Conservation (phyloP, 2,113 vertebrate species). For the Galeopterus variegatus region DNA sequence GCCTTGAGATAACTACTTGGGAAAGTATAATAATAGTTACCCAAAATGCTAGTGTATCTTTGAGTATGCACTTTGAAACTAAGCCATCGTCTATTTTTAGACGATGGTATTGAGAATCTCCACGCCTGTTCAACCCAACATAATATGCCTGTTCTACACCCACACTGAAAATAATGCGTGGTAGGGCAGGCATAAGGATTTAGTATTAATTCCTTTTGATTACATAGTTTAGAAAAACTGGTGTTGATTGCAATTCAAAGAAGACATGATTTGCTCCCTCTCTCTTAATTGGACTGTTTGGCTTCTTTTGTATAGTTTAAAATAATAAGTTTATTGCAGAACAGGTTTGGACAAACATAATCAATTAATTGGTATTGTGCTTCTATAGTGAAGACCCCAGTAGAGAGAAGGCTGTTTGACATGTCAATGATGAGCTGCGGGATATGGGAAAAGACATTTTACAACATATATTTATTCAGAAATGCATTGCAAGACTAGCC, state of each 20-base stretch:
- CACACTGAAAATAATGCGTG: constrained; percentile 29
- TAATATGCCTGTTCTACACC: not conserved
- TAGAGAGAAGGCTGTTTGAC: constrained; percentile 31
- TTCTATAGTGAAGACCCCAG: constrained; percentile 60
- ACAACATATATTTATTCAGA: constrained; percentile 72
- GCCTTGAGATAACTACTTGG: constrained; percentile 47
- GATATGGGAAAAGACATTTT: constrained; percentile 62
- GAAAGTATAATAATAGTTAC: not conserved
- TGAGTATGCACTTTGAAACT: constrained; percentile 64
- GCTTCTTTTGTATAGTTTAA: constrained; percentile 20
- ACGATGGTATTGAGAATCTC: not conserved
- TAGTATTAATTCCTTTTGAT: constrained; percentile 58
- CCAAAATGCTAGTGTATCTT: constrained; percentile 56
- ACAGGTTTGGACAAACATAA: constrained; percentile 30
- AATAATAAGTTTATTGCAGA: constrained; percentile 14
- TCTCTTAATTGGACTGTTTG: not conserved
- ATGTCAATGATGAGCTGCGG: constrained; percentile 50
- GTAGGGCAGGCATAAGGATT: not conserved
- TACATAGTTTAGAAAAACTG: constrained; percentile 48
- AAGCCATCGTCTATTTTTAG: constrained; percentile 75
- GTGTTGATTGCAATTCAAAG: constrained; percentile 37
- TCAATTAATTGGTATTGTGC: constrained; percentile 56
- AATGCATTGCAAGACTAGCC: constrained; percentile 42
- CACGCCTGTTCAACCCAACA: constrained; percentile 24
- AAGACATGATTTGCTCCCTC: not conserved